Base-by-base conservation (phyloP, 2,797 vertebrate species). In the Acanthornis magna region DNA sequence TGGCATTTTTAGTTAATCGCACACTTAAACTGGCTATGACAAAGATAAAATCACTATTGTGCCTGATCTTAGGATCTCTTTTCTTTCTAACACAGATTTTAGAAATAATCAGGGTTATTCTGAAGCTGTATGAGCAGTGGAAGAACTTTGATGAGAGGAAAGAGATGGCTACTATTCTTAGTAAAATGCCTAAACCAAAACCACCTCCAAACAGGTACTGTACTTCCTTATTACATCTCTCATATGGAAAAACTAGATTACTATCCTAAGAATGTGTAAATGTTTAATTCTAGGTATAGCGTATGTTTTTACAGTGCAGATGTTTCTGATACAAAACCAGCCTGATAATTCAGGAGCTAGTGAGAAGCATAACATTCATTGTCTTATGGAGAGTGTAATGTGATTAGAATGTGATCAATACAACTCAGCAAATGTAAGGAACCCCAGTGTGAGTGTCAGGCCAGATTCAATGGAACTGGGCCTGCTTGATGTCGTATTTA, bases 151-250 rank as follows among this genome's bases (percentile, higher is more conserved):
- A 99, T 94, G 99, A 99, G 96, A 97, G 99, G 54, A 99, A 99
- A 95, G 99, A 99, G 97, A 99, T 99, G 96, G 99, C 99, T 77
- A 98, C 98, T 82, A 99, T 99, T 94, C 98, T 99, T 79, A 99
- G 98, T 98, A 99, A 99, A 98, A 99, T 99, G 99, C 99, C 99
- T 60, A 99, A 99, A 97, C 99, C 99, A 95, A 99, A 99, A 98
- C 99, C 99, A 78, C 99, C 99, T 96, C 99, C 99, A 38, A 99
- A 99, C 98, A 99, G 99, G 99, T 98, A 97, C 29, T 29, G 93
- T 95, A 60, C 57, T 88, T 70, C 26, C 9, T 84, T 51, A 51
- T 78, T 88, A 55, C 10, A 38, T 43, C 53, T 87, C 75, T 61
- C 55, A 34, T 47, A 3, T 54, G 68, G 58, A 45, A 65, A 95